Base-by-base conservation (phyloP, 64 coral and sea anemone species). In the Actinia equina region DNA sequence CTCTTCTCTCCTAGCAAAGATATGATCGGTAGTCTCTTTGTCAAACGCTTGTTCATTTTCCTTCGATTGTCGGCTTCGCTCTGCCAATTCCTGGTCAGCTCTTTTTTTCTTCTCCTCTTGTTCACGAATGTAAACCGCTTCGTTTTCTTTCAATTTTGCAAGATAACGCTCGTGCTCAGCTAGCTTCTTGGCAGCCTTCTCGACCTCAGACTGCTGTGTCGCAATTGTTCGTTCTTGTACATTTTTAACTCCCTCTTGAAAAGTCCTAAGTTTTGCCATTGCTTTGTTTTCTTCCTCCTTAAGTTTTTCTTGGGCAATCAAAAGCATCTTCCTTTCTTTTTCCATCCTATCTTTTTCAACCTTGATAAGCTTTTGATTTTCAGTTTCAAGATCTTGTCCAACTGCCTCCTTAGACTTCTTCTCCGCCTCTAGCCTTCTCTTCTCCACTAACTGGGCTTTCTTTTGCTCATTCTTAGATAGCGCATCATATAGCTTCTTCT, bases 121-220 rank as follows among this genome's bases (percentile, higher is more conserved):
- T 30, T 63, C 30, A 60, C 52, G 19, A 53, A 85, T 58, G 37
- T 85, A 85, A n/a, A 16, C 83, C 9, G 27, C 59, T 85, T 85
- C 83, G 16, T 59, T 45, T 59, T 85, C 59, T 25, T 85, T 58
- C 52, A 85, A 85, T 15, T 85, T 85, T 11, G 43, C 83, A 61
- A 85, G 83, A 61, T 58, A 60, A 14, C 62, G 57, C 22, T 63
- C 83, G 6, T 44, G 83, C 18, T 59, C 53, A 17, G 20, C 83
- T 8, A 85, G 83, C 52, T 53, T 85, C 17, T 42, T 85, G 8
- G 49, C 16, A 44, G 83, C 83, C 41, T 85, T 85, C 13, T 85
- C 83, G 8, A 61, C 17, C 25, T 85, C 83, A 8, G n/a, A 17
- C 30, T 85, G 17, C 13, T 30, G 43, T 63, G 15, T 63, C 62